Base-by-base conservation (phyloP, 2,797 vertebrate species). In the Toxotes lorentzi region DNA sequence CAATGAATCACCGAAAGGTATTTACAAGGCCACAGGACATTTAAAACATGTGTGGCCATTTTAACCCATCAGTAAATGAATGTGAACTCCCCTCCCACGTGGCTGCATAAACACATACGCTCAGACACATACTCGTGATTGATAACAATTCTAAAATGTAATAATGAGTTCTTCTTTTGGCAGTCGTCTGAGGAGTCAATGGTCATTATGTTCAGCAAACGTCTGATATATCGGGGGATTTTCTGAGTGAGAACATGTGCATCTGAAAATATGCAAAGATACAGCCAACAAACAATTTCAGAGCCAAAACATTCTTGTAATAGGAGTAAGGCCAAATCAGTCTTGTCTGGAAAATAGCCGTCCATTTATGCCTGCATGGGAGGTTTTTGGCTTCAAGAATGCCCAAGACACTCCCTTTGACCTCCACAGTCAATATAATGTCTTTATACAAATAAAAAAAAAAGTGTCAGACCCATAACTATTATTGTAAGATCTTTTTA, bases 11-110 rank as follows among this genome's bases (percentile, higher is more conserved):
- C 74, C 73, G 85, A 67, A 85, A 91, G 86, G 92, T 90, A 94
- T 95, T 94, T 93, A 93, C 92, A 87, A 88, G 89, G 92, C 91
- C 89, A 85, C 79, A 79, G 88, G 91, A 93, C 90, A 78, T 92
- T 91, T 91, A 70, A 93, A 93, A 94, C 91, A 93, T 69, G 78
- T 93, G 91, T 91, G 86, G 71, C 84, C 70, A 64, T 73, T 91
- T 91, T 81, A 86, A 87, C 84, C 79, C 77, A 82, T 86, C 76
- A 73, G 72, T 40, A 86, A 73, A 82, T 80, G 32, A 84, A 59
- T 27, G 56, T 27, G 56, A 63, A 16, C 30, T 54, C 58, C 54
- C 71, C 83, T 76, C 66, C 76, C 64, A 81, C 41, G 11, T 51
- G 62, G 64, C 69, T 74, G 47, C 40, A 60, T 45, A 72, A 84